Conservation (phyloP, 2,888 invertebrate species). For the Choreutis nemorana region DNA sequence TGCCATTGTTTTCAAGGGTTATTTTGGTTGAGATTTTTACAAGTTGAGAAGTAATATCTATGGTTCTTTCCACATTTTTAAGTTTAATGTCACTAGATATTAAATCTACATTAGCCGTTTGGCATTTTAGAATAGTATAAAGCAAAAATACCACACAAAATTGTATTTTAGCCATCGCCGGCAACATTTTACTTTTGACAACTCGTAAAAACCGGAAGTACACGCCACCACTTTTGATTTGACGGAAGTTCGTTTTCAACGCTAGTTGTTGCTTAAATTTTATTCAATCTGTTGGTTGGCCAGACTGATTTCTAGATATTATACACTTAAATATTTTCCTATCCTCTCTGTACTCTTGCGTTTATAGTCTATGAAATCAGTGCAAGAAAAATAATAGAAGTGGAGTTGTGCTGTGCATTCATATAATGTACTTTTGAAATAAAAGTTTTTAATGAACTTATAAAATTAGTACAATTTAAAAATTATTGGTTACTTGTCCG, state of each 20-base stretch:
- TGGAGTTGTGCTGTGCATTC: too few species aligned
- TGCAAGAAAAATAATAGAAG: too few species aligned
- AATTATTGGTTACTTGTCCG: too few species aligned
- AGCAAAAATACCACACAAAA: constrained; percentile 38
- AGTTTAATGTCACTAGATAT: constrained; percentile 69
- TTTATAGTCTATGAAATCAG: too few species aligned
- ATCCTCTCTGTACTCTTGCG: too few species aligned
- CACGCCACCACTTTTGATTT: constrained; percentile 39
- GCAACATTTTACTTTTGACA: constrained; percentile 25
- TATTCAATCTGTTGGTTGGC: too few species aligned
- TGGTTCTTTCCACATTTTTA: constrained; percentile 83
- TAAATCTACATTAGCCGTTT: constrained; percentile 38
- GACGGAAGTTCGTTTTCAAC: constrained; percentile 18
- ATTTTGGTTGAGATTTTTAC: constrained; percentile 84
- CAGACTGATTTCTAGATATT: too few species aligned
- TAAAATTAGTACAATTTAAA: too few species aligned
- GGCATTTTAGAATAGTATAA: constrained; percentile 29
- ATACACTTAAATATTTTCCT: too few species aligned
- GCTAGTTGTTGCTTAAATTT: too few species aligned
- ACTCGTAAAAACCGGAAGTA: constrained; percentile 49
- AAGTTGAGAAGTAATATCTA: constrained; percentile 89
- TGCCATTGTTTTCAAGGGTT: constrained; percentile 83
- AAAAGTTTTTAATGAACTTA: too few species aligned
- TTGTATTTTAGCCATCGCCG: constrained; percentile 47
- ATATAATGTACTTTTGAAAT: too few species aligned